phyloP scores from a whole-genome alignment of 1,140 invertebrate genomes.

The Aporrectodea caliginosa region DNA sequence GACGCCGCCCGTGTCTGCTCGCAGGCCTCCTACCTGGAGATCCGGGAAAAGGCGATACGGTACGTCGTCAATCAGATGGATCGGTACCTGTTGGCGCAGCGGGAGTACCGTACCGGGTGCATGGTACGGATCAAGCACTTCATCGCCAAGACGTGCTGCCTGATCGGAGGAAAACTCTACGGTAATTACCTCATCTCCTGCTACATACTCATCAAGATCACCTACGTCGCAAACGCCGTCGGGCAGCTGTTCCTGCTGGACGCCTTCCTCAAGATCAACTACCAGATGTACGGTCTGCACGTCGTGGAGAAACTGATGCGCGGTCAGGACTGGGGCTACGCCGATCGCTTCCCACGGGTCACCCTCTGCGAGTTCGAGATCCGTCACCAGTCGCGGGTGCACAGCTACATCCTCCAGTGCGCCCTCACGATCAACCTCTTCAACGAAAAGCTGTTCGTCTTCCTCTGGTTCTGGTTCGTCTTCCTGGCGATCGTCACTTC shows the following conservation, averaged over 20 bases:
- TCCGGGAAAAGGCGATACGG: conserved; percentile 50
- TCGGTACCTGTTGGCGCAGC: conserved; percentile 22
- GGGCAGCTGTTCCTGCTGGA: conserved; percentile 58
- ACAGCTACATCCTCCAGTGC: conserved; percentile 49
- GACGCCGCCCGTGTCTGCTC: conserved; percentile 40
- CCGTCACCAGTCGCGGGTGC: conserved; percentile 40
- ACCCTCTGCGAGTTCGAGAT: conserved; percentile 59
- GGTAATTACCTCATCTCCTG: conserved; percentile 56
- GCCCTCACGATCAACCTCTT: conserved; percentile 53
- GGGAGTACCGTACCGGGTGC: conserved; percentile 36
- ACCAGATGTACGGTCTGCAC: conserved; percentile 57
- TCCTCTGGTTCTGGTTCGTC: conserved; percentile 53
- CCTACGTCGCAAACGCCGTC: conserved; percentile 58
- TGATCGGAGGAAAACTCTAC: conserved; percentile 54
- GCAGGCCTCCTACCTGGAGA: conserved; percentile 50
- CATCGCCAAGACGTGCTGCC: conserved; percentile 24
- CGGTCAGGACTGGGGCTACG: conserved; percentile 52
- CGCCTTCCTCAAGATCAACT: conserved; percentile 57
- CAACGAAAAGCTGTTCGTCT: conserved; percentile 53
- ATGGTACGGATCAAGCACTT: conserved; percentile 36
- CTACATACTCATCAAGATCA: conserved; percentile 57
- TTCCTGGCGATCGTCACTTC: conserved; percentile 46
- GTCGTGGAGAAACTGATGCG: conserved; percentile 52
- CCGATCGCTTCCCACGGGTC: conserved; percentile 56
- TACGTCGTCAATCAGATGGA: conserved; percentile 43